These are phyloP conservation scores for Tetragonula carbonaria DNA, from an alignment of 2,888 invertebrate species.

Conservation along the genomic window DNA sequence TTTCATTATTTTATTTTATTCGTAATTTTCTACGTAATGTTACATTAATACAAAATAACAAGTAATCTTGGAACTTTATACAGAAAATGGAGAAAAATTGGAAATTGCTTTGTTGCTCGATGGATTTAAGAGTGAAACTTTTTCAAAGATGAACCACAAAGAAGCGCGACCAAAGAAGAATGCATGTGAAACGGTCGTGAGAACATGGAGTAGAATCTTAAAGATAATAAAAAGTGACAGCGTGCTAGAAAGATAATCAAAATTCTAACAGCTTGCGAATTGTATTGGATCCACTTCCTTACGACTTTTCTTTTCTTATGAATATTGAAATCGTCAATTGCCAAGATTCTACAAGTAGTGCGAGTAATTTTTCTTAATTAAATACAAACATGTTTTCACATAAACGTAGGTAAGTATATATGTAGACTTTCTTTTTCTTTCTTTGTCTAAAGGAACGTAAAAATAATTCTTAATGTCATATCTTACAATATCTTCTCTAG, in stretches of 20 bases:
- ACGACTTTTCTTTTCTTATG: neutral
- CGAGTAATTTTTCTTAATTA: neutral
- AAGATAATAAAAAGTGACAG: conserved; percentile 37
- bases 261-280: neutral
- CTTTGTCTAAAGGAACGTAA: neutral
- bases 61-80: neutral
- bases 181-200: conserved; percentile 53
- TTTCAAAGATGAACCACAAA: conserved; percentile 7
- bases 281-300: neutral
- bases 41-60: neutral
- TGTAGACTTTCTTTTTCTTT: neutral
- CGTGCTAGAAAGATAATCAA: conserved; percentile 44
- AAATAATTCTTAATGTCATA: neutral
- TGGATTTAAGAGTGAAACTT: conserved; percentile 24
- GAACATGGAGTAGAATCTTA: conserved; percentile 52
- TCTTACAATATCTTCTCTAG: too few relatives aligned
- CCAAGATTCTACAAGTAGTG: neutral
- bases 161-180: conserved; percentile 1
- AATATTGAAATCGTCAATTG: neutral
- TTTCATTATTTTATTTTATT: neutral
- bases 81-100: neutral
- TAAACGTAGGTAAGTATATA: too few relatives aligned
- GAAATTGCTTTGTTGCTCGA: neutral
- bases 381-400: too few relatives aligned
- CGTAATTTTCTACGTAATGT: neutral